These are phyloP conservation scores for Oncorhynchus keta DNA, from an alignment of 2,113 vertebrate genomes.

Conservation along the genomic window DNA sequence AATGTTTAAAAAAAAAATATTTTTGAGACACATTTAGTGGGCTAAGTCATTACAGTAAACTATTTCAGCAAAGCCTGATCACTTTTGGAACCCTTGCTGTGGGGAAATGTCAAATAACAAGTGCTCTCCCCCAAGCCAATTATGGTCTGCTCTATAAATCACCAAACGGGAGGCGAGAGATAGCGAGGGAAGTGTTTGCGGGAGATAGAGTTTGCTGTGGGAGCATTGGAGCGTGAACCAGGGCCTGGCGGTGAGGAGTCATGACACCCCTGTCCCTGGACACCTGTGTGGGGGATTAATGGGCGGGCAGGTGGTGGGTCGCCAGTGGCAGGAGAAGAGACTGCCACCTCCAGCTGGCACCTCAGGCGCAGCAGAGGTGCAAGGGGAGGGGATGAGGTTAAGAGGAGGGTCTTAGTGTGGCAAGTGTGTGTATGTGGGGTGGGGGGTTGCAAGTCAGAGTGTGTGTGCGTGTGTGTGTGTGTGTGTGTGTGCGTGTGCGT, in stretches of 20 bases:
- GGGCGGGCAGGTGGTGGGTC: constrained; percentile 40
- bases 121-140: not conserved
- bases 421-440: not conserved
- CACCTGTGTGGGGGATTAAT: constrained; percentile 47
- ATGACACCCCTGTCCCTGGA: constrained; percentile 60
- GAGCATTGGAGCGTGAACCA: constrained; percentile 61
- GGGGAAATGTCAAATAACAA: not conserved
- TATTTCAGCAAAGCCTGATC: not conserved
- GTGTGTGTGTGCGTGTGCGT: no score
- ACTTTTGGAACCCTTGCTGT: not conserved
- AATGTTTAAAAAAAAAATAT: no score
- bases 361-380: constrained; percentile 7
- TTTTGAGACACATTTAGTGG: no score
- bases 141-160: constrained; percentile 57
- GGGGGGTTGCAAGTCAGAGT: not conserved
- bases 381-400: not conserved
- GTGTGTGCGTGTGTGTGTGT: not conserved
- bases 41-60: not conserved
- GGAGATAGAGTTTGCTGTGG: constrained; percentile 64
- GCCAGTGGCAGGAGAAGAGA: constrained; percentile 51
- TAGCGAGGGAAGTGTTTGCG: constrained; percentile 67
- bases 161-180: constrained; percentile 51
- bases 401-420: not conserved
- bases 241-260: constrained; percentile 41
- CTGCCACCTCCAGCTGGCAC: constrained; percentile 51